phyloP scores from a whole-genome alignment of 2,113 vertebrate genomes.

The Tichodroma muraria region DNA sequence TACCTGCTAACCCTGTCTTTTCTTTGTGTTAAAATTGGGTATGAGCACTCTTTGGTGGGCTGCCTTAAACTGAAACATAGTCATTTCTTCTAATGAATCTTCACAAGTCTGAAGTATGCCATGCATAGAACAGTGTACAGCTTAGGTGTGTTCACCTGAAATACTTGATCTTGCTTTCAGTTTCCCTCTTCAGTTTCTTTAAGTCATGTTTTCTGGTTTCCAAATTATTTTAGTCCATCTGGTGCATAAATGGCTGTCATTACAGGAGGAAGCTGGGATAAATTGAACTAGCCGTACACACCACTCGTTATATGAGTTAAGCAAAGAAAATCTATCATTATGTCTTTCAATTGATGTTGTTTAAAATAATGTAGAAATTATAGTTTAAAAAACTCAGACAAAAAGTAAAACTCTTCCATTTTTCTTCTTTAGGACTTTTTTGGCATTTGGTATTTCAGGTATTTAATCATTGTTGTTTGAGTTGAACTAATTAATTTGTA shows the following conservation, averaged over 20 bases:
- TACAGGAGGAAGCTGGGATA: neutral
- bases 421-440: neutral
- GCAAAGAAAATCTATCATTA: neutral
- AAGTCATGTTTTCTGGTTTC: neutral
- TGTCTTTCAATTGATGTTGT: neutral
- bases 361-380: neutral
- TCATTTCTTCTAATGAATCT: neutral
- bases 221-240: neutral
- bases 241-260: neutral
- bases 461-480: neutral
- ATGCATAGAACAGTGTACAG: neutral
- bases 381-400: neutral
- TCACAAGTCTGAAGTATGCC: neutral
- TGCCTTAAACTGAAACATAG: neutral
- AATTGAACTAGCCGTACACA: neutral
- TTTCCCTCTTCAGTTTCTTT: neutral
- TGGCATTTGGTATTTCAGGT: slow-evolving; percentile 10
- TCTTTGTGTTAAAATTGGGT: neutral
- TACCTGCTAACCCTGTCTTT: neutral
- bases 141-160: neutral
- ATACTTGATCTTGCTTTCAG: neutral
- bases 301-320: neutral
- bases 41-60: neutral
- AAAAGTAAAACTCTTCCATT: neutral
- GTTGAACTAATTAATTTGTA: neutral